phyloP scores from a whole-genome alignment of 2,888 invertebrate genomes.

The Cinara cedri region DNA sequence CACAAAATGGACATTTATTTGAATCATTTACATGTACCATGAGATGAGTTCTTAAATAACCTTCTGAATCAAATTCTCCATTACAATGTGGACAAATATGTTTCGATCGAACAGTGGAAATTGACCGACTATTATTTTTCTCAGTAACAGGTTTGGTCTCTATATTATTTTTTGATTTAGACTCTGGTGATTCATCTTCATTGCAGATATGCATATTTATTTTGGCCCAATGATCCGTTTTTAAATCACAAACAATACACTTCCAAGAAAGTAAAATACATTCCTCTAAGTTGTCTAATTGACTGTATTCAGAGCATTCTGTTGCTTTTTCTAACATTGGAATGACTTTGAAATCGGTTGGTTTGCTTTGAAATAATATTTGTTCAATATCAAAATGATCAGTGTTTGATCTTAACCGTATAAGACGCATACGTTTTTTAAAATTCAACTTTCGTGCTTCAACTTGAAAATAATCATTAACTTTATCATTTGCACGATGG shows the following conservation, averaged over 20 bases:
- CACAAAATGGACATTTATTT: constrained; percentile 54
- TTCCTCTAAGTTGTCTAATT: constrained; percentile 27
- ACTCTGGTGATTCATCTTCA: background rate
- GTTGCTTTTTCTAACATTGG: constrained; percentile 35
- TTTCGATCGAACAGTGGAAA: constrained; percentile 3
- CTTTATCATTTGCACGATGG: constrained; percentile 4
- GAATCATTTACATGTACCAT: constrained; percentile 46
- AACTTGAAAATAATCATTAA: constrained; percentile 53
- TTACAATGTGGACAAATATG: constrained; percentile 55
- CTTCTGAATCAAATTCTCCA: constrained; percentile 55
- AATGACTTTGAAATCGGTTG: constrained; percentile 31
- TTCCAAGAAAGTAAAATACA: constrained; percentile 43
- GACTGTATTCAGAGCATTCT: constrained; percentile 9
- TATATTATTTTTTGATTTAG: constrained; percentile 25
- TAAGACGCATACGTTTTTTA: constrained; percentile 44
- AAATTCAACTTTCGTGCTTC: constrained; percentile 52
- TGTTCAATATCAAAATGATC: constrained; percentile 41
- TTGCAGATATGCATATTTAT: constrained; percentile 41
- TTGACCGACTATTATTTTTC: constrained; percentile 22
- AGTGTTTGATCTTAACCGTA: constrained; percentile 20
- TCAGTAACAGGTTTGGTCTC: constrained; percentile 19
- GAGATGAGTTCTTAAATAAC: constrained; percentile 54
- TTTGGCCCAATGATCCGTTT: constrained; percentile 51
- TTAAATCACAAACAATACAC: constrained; percentile 31
- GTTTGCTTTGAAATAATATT: constrained; percentile 55